Conservation (phyloP, 2,797 vertebrate species). For the Xenentodon cancila region DNA sequence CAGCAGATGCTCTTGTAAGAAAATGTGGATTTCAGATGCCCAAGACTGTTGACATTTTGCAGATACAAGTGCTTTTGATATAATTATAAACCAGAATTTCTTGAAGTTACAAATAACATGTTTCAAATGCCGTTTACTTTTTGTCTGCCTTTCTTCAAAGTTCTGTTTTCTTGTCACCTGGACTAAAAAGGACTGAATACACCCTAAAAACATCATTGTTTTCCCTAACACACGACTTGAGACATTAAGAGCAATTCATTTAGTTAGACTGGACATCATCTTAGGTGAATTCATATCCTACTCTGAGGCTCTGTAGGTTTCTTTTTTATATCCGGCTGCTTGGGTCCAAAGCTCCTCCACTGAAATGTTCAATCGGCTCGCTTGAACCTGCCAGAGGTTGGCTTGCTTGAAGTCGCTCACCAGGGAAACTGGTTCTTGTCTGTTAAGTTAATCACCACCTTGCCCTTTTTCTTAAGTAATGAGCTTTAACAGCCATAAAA, state of each 20-base stretch:
- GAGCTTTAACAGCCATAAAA: constrained; percentile 30
- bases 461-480: constrained; percentile 44
- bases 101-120: constrained; percentile 26
- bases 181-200: background rate
- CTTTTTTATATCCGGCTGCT: constrained; percentile 20
- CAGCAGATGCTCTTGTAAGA: constrained; percentile 48
- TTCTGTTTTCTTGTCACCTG: background rate
- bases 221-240: background rate
- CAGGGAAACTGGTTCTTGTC: constrained; percentile 39
- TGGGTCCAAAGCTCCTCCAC: constrained; percentile 10
- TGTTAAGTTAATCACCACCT: constrained; percentile 49
- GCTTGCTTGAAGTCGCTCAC: constrained; percentile 34
- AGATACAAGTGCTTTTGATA: constrained; percentile 36
- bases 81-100: constrained; percentile 48
- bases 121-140: constrained; percentile 40
- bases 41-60: constrained; percentile 22
- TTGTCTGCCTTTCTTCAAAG: background rate
- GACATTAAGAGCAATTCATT: constrained; percentile 3
- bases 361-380: constrained; percentile 24
- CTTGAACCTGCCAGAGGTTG: constrained; percentile 33
- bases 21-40: constrained; percentile 44
- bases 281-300: background rate
- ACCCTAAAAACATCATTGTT: constrained; percentile 4
- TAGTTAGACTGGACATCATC: constrained; percentile 4
- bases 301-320: background rate